Percentiles rank a stretch among this genome's conserved stretches.
These are phyloP conservation scores for Enoplosus armatus DNA, from an alignment of 2,797 vertebrate genomes.

Conservation along the genomic window DNA sequence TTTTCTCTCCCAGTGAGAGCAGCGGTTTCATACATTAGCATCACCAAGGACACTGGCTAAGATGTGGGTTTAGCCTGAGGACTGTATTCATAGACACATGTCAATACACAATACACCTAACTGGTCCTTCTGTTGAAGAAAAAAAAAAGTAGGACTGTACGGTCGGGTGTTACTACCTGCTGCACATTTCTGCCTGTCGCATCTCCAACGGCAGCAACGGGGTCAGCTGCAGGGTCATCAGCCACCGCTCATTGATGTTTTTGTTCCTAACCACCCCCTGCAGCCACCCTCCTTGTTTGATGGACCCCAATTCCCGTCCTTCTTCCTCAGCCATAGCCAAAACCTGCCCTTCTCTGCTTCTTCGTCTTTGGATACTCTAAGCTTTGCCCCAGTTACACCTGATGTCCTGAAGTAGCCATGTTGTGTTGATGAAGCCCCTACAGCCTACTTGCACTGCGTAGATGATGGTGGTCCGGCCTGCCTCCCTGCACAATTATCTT, in stretches of 20 bases:
- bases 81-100: conserved; percentile 11
- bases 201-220: not conserved
- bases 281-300: not conserved
- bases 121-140: conserved; percentile 1
- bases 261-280: not conserved
- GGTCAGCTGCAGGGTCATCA: conserved; percentile 3
- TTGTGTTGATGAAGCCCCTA: not conserved
- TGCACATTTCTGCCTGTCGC: not conserved
- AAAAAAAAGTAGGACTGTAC: not conserved
- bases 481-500: not conserved
- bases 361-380: not conserved
- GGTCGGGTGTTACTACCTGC: not conserved
- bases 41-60: conserved; percentile 37
- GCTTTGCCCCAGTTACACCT: not conserved
- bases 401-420: not conserved
- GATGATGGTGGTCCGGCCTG: not conserved
- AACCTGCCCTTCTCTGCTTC: not conserved
- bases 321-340: not conserved
- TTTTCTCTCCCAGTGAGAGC: conserved; percentile 43
- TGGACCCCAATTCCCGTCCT: not conserved
- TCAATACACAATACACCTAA: conserved; percentile 21
- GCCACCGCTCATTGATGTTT: not conserved
- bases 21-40: conserved; percentile 32
- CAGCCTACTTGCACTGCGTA: not conserved
- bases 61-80: conserved; percentile 17